Evolutionary conservation across 2,797 vertebrate species (phyloP), one percentile per base, ranked within the genome.

Genomic region (Poeciliopsis gracilis): DNA sequence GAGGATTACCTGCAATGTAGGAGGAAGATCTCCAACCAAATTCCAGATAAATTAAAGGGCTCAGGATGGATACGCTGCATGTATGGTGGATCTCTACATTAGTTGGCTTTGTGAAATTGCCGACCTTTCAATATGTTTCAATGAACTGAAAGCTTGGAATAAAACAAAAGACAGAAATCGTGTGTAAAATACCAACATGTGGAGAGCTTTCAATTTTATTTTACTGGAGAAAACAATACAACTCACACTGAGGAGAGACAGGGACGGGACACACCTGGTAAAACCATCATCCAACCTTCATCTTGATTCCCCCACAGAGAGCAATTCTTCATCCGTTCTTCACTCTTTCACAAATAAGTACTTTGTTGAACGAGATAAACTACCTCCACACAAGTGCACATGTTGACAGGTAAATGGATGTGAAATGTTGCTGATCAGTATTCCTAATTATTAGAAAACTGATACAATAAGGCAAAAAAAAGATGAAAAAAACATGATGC

Each of bases 131-230:
- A 36, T 53, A 23, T 45, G 70, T 71, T 80, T 25, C 9, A 91
- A 90, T 92, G 90, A 92, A 93, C 2, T 43, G 38, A 51, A 83
- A 66, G 4, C 41, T 78, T 0, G 72, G 43, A 86, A 90, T 72
- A 2, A 87, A 89, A 72, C 1, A 81, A 53, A 75, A 89, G 66
- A 0, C 76, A 4, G 9, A 75, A 63, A 10, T 86, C 13, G 46
- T 85, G 84, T 84, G 71, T 89, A 85, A 91, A 90, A 90, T 84
- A 91, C 84, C 61, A 46, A 72, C n/a, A 75, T 59, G 9, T 77
- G 30, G 30, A 45, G 38, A 46, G 87, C 79, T 85, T 82, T 70
- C 73, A 80, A 82, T 95, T 95, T 95, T 95, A 94, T 95, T 81
- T 63, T 86, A 88, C 81, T 78, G 69, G 85, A 92, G 90, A 86